Percentiles rank a stretch among this genome's conserved stretches.
Conservation (phyloP, 1,140 invertebrate species). For the Vanessa tameamea region DNA sequence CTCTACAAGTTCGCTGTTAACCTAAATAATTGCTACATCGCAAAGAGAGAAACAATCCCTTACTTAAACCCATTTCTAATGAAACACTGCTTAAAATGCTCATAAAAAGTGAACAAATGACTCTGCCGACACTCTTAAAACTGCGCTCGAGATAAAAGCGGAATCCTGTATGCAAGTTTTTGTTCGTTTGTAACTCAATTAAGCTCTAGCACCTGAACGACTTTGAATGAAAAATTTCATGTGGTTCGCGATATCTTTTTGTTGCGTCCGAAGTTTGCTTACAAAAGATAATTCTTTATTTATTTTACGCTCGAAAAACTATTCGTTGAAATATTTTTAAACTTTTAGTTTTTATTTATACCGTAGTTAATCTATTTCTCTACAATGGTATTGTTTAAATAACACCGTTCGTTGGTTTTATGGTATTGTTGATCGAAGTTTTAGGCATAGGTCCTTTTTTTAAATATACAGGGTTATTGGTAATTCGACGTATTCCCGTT, state of each 20-base stretch:
- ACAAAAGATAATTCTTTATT: slow-evolving; percentile 8
- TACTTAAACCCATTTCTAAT: slow-evolving; percentile 1
- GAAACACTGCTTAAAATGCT: slow-evolving; percentile 8
- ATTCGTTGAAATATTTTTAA: no score
- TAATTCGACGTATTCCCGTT: no score
- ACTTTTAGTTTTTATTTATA: no score
- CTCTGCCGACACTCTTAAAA: slow-evolving; percentile 10
- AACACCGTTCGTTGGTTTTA: no score
- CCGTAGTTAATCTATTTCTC: no score
- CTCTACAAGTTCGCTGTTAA: no score
- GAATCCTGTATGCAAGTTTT: slow-evolving; percentile 25
- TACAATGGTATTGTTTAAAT: no score
- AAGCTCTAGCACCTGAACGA: slow-evolving; percentile 29
- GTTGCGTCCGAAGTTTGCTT: background rate
- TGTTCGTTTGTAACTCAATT: slow-evolving; percentile 36
- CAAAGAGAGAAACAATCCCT: background rate
- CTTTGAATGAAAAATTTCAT: slow-evolving; percentile 26
- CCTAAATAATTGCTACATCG: background rate
- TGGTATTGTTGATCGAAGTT: no score
- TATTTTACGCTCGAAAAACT: background rate
- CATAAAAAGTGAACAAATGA: slow-evolving; percentile 15
- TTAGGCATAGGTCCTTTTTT: no score
- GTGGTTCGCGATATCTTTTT: background rate
- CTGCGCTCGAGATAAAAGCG: slow-evolving; percentile 19
- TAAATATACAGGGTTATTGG: no score